These are phyloP conservation scores for Catocala fraxini DNA, from an alignment of 2,888 invertebrate genomes.

Conservation along the genomic window DNA sequence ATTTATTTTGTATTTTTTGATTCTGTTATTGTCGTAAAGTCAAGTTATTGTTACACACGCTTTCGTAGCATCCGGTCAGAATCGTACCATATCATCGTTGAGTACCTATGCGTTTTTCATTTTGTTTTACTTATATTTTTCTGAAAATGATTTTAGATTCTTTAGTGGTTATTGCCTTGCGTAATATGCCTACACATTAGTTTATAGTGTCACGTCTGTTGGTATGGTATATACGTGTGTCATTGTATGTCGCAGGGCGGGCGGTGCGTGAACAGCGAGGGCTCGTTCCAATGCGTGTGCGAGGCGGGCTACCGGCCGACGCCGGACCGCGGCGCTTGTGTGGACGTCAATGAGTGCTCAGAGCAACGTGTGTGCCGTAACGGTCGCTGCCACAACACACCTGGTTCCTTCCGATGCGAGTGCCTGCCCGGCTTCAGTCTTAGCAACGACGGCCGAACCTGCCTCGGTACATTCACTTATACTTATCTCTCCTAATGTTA, in stretches of 20 bases:
- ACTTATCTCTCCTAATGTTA: background rate
- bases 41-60: too few species aligned
- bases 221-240: background rate
- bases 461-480: slow-evolving; percentile 88
- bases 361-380: slow-evolving; percentile 93
- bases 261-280: slow-evolving; percentile 93
- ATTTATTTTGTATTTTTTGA: too few species aligned
- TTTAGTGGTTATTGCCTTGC: too few species aligned
- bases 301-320: slow-evolving; percentile 91
- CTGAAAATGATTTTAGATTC: too few species aligned
- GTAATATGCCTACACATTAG: too few species aligned
- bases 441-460: slow-evolving; percentile 93
- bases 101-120: too few species aligned
- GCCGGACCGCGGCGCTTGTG: slow-evolving; percentile 80
- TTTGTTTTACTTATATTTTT: too few species aligned
- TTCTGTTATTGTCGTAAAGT: too few species aligned
- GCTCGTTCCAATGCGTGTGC: slow-evolving; percentile 95
- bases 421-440: slow-evolving; percentile 93
- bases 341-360: slow-evolving; percentile 87
- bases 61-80: too few species aligned
- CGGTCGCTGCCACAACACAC: slow-evolving; percentile 93
- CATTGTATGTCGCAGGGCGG: slow-evolving; percentile 87
- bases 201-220: too few species aligned
- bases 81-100: too few species aligned
- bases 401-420: slow-evolving; percentile 93